These are phyloP conservation scores for Dryocosmus kuriphilus DNA, from an alignment of 2,888 invertebrate genomes.

Conservation along the genomic window DNA sequence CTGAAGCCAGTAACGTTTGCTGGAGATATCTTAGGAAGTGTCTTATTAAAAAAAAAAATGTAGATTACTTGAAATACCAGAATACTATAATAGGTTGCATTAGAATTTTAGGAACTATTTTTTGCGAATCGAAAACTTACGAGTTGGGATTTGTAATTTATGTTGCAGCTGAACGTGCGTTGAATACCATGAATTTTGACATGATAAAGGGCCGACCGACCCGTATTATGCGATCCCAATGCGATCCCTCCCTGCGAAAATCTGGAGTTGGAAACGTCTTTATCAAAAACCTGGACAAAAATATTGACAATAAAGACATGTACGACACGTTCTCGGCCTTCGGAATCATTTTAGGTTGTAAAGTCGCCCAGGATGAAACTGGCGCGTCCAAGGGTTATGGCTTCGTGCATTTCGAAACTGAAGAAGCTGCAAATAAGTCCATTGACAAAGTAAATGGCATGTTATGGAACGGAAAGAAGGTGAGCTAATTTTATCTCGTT, in stretches of 20 bases:
- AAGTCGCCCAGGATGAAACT: slow-evolving; percentile 97
- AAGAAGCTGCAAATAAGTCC: slow-evolving; percentile 97
- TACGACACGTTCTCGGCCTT: slow-evolving; percentile 99
- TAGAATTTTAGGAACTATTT: background rate
- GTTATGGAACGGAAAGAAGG: slow-evolving; percentile 99
- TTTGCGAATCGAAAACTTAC: background rate
- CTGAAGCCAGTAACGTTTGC: background rate
- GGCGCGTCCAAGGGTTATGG: slow-evolving; percentile 98
- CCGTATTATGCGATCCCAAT: slow-evolving; percentile 99
- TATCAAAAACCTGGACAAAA: slow-evolving; percentile 99
- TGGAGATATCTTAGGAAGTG: background rate
- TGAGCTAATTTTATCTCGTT: slow-evolving; percentile 54
- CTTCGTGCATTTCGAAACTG: slow-evolving; percentile 99
- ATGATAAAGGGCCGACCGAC: slow-evolving; percentile 97
- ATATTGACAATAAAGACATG: slow-evolving; percentile 99
- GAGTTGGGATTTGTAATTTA: slow-evolving; percentile 16
- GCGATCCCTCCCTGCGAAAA: slow-evolving; percentile 98
- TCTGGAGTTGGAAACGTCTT: slow-evolving; percentile 99
- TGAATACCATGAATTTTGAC: slow-evolving; percentile 99
- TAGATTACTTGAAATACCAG: background rate
- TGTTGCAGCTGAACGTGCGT: slow-evolving; percentile 95
- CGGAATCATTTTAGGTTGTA: slow-evolving; percentile 99
- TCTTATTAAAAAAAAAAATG: background rate
- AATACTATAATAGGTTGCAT: too few species aligned
- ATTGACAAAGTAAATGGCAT: slow-evolving; percentile 99